Conservation (phyloP, 2,888 invertebrate species). For the Chrysina gloriosa region DNA sequence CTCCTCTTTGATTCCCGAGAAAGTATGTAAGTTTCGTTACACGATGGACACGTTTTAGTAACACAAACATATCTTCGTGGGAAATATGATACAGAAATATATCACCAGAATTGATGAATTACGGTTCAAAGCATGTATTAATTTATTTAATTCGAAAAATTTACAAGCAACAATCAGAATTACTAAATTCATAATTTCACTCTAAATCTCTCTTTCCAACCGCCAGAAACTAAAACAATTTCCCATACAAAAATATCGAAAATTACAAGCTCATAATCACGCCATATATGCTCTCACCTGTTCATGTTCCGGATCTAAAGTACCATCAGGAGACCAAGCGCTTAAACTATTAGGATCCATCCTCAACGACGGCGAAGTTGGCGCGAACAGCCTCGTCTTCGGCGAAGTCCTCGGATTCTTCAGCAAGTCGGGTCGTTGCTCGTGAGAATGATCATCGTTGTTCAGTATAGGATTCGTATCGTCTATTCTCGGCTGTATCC, state of each 20-base stretch:
- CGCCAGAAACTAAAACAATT: background rate
- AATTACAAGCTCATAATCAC: background rate
- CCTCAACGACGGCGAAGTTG: slow-evolving; percentile 57
- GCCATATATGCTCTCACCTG: slow-evolving; percentile 38
- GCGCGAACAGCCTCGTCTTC: slow-evolving; percentile 57
- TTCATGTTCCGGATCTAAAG: slow-evolving; percentile 53
- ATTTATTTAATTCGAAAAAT: no score
- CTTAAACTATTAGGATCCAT: slow-evolving; percentile 56
- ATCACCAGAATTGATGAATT: no score
- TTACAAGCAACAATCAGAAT: no score
- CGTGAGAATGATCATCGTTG: slow-evolving; percentile 75
- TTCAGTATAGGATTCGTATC: slow-evolving; percentile 59
- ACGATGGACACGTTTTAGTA: no score
- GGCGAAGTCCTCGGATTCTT: slow-evolving; percentile 56
- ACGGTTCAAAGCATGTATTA: no score
- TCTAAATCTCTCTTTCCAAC: no score
- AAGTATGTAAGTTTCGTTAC: no score
- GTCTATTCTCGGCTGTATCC: slow-evolving; percentile 62
- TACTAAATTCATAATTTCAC: no score
- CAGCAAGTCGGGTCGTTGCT: slow-evolving; percentile 69
- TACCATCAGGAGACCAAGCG: slow-evolving; percentile 55
- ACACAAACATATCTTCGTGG: no score
- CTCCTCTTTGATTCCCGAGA: no score
- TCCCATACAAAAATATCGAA: background rate
- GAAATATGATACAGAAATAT: no score